Percentiles rank a stretch among this genome's conserved stretches.
Conservation (phyloP, 2,888 invertebrate species). For the Papilio gigon region DNA sequence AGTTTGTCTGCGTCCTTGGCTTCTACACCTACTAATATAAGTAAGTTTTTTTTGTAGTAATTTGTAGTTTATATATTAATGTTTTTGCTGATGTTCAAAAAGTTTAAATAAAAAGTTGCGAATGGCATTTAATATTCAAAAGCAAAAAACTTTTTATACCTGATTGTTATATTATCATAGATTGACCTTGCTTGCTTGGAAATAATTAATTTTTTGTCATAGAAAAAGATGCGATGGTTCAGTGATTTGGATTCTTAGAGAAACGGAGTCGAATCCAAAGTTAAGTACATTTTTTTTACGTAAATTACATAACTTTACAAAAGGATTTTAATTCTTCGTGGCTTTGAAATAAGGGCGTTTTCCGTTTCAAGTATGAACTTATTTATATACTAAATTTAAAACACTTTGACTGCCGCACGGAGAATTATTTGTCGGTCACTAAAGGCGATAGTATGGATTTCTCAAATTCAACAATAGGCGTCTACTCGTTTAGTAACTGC, state of each 20-base stretch:
- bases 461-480: no score
- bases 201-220: constrained; percentile 4
- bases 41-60: constrained; percentile 44
- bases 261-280: background rate
- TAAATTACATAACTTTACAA: no score
- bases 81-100: constrained; percentile 23
- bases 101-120: constrained; percentile 5
- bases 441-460: no score
- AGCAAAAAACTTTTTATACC: background rate
- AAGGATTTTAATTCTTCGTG: no score
- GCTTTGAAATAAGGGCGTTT: no score
- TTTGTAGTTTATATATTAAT: constrained; percentile 20
- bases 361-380: no score
- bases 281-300: no score
- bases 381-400: no score
- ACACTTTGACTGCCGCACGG: no score
- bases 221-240: background rate
- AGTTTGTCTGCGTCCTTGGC: constrained; percentile 55
- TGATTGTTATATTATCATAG: background rate
- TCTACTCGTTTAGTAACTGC: no score
- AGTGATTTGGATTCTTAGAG: background rate
- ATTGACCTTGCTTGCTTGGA: constrained; percentile 10
- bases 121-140: constrained; percentile 15
- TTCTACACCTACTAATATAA: constrained; percentile 52
- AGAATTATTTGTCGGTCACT: no score